Conservation (phyloP, 2,797 vertebrate species). For the Psittacula derbiana region DNA sequence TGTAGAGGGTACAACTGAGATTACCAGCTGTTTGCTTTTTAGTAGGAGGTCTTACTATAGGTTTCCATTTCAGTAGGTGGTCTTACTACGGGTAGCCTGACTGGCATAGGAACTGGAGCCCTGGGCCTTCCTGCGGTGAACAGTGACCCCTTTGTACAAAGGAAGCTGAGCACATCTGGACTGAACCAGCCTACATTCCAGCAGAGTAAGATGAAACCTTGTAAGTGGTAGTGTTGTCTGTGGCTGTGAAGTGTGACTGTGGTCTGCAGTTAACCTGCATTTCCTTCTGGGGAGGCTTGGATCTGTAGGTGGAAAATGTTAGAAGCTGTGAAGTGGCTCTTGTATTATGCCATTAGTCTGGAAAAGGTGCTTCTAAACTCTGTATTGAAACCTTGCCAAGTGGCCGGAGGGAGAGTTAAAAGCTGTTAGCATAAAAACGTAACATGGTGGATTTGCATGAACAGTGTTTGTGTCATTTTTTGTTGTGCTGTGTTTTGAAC, state of each 20-base stretch:
- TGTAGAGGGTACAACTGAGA: neutral
- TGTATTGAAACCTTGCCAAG: neutral
- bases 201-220: conserved; percentile 99
- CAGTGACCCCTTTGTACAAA: conserved; percentile 93
- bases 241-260: conserved; percentile 86
- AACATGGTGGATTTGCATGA: neutral
- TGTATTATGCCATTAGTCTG: neutral
- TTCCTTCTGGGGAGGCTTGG: neutral
- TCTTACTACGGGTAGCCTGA: conserved; percentile 88
- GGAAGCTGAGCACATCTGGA: conserved; percentile 98
- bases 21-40: neutral
- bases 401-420: fast-evolving
- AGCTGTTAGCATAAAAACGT: neutral
- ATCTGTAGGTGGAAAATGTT: neutral
- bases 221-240: conserved; percentile 92
- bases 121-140: conserved; percentile 92
- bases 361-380: neutral
- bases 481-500: neutral
- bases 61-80: conserved; percentile 81
- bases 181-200: conserved; percentile 98
- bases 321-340: neutral
- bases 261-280: conserved; percentile 75
- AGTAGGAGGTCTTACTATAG: conserved; percentile 84
- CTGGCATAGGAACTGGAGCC: conserved; percentile 88
- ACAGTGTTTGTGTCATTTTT: neutral